phyloP scores from a whole-genome alignment of 2,113 vertebrate species.

The Acanthochromis polyacanthus region DNA sequence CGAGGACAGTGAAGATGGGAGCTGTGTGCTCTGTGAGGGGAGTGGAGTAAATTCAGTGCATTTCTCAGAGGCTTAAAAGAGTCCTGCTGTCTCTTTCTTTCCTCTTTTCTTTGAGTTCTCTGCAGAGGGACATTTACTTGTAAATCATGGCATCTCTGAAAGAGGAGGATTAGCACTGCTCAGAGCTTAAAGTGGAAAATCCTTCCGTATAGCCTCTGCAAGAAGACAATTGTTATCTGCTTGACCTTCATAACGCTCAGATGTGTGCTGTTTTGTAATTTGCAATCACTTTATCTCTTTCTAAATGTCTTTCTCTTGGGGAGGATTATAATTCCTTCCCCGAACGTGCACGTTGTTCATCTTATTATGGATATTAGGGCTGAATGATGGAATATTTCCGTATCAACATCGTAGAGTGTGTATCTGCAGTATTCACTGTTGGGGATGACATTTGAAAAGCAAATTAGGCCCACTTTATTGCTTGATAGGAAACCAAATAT shows the following conservation, averaged over 20 bases:
- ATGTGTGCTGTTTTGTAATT: constrained; percentile 35
- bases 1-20: constrained; percentile 55
- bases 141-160: constrained; percentile 45
- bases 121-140: constrained; percentile 41
- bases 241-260: constrained; percentile 47
- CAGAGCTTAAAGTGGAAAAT: constrained; percentile 36
- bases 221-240: constrained; percentile 53
- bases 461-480: constrained; percentile 4
- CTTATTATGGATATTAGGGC: constrained; percentile 1
- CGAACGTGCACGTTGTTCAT: constrained; percentile 8
- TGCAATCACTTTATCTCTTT: constrained; percentile 42
- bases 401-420: neutral
- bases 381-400: constrained; percentile 1
- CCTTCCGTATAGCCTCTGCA: neutral
- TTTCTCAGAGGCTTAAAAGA: constrained; percentile 59
- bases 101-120: constrained; percentile 13
- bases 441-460: constrained; percentile 1
- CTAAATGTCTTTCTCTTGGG: constrained; percentile 24
- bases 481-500: neutral
- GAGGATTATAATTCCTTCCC: constrained; percentile 6
- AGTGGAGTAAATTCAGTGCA: constrained; percentile 35
- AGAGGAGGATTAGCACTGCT: constrained; percentile 48
- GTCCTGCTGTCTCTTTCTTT: constrained; percentile 30
- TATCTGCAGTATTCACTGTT: neutral
- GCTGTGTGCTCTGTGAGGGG: constrained; percentile 33